Base-by-base conservation (phyloP, 1,140 invertebrate genomes). In the Ganaspis sp. region DNA sequence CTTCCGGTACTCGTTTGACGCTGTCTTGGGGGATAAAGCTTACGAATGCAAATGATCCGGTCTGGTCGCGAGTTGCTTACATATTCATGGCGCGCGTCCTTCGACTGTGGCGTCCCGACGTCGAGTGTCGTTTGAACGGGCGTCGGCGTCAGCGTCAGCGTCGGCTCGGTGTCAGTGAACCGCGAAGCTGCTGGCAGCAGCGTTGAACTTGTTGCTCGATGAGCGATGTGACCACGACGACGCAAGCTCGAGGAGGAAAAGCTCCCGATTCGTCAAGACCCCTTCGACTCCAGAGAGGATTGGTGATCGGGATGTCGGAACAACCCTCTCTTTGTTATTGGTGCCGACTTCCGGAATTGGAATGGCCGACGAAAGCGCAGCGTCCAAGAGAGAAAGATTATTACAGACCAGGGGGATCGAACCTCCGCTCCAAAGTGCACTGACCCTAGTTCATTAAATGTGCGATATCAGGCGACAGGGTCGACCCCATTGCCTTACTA, bases 31-130 rank as follows among this genome's bases (percentile, higher is more conserved):
- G 58, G 58, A 64, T 64, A 34, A 64, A n/a, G 58, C 12, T 34
- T 15, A 29, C 58, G 53, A 80, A 84, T 78, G 79, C 77, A 81
- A 79, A 80, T 80, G 79, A 79, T 77, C 78, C 70, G 21, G 75
- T 79, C 75, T 79, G 75, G 79, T 76, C 74, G 73, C 69, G 72
- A 81, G 75, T 74, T 69, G 79, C 81, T 85, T 90, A 87, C 87
- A 89, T 89, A 87, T 89, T 89, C 87, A 89, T 88, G 86, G 75
- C 78, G 80, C 80, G 85, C 87, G 89, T 91, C 89, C 88, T 91
- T 90, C 88, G 86, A 83, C 88, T 82, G 82, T 90, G 89, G 83
- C 87, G 90, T 90, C 87, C 84, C 84, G 85, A 86, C 89, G 86
- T 87, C 87, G 88, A 91, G 87, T 91, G 88, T 82, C 77, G 76